Conservation (phyloP, 2,888 invertebrate species). For the Crossocerus cetratus region DNA sequence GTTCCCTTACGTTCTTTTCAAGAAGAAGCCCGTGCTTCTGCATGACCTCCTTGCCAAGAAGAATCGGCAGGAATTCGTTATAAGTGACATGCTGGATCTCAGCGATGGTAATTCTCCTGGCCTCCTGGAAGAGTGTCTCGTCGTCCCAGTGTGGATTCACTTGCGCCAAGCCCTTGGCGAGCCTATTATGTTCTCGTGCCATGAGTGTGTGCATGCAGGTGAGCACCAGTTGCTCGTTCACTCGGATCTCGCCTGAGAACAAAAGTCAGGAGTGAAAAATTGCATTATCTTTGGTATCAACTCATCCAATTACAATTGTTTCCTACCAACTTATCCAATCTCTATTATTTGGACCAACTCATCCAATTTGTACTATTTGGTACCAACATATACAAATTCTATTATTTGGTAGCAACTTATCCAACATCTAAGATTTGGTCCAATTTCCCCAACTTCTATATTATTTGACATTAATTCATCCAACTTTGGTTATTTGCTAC, state of each 20-base stretch:
- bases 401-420: too few species aligned
- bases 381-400: too few species aligned
- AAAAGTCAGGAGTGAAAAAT: too few species aligned
- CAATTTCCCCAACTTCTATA: too few species aligned
- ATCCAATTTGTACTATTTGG: too few species aligned
- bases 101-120: slow-evolving; percentile 90
- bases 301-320: too few species aligned
- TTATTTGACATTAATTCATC: too few species aligned
- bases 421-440: too few species aligned
- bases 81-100: slow-evolving; percentile 93
- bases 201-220: slow-evolving; percentile 94
- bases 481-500: too few species aligned
- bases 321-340: too few species aligned
- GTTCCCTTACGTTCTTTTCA: slow-evolving; percentile 83
- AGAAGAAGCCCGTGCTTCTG: slow-evolving; percentile 91
- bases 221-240: slow-evolving; percentile 93
- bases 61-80: slow-evolving; percentile 92
- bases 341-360: too few species aligned
- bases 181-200: slow-evolving; percentile 93
- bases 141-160: slow-evolving; percentile 97
- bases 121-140: slow-evolving; percentile 92
- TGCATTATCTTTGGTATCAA: too few species aligned
- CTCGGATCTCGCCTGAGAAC: slow-evolving; percentile 87
- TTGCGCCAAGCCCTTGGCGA: slow-evolving; percentile 86
- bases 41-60: slow-evolving; percentile 94